Evolutionary conservation across 2,113 vertebrate genomes (phyloP), one percentile per base, ranked within the genome.

Genomic region (Catharus minimus): DNA sequence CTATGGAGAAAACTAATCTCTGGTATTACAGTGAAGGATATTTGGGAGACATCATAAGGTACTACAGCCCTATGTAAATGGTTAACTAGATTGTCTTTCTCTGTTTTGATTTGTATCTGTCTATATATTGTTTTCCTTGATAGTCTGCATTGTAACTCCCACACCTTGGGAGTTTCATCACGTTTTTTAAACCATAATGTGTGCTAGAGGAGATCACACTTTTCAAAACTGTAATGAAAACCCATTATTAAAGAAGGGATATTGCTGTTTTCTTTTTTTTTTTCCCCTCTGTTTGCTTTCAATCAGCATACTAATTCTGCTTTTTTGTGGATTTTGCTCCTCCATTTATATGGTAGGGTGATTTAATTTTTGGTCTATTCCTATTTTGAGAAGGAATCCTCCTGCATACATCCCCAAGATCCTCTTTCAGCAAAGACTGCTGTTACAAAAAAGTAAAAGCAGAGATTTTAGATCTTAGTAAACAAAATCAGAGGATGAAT

Each of bases 401-500:
- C 8, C 72, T 74, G 52, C 64, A 56, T 15, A 38, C 7, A 44
- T 76, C 28, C 33, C 18, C 24, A 68, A 43, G 18, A 62, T 77
- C 47, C 47, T 50, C 19, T 93, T 92, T 79, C 20, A 80, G 55
- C 15, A 20, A 46, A 36, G 19, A 20, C 26, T 41, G 13, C 53
- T 58, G n/a, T 69, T n/a, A 57, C 19, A 58, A 38, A 58, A 38
- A 91, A 73, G 15, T 30, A 73, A 53, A 66, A 82, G 38, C 9
- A 61, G 62, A 68, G 24, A 49, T 77, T 20, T 64, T 58, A 41
- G 49, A 46, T 55, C 38, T 78, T 36, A 46, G 58, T 49, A 86
- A 89, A 93, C 50, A 77, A 86, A 94, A 88, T 19, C 28, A 43
- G 64, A 62, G 47, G 23, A 82, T 38, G 20, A 89, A 55, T 77